Base-by-base conservation (phyloP, 37 sponge, comb jelly and placozoan genomes). In the Tethya wilhelma region DNA sequence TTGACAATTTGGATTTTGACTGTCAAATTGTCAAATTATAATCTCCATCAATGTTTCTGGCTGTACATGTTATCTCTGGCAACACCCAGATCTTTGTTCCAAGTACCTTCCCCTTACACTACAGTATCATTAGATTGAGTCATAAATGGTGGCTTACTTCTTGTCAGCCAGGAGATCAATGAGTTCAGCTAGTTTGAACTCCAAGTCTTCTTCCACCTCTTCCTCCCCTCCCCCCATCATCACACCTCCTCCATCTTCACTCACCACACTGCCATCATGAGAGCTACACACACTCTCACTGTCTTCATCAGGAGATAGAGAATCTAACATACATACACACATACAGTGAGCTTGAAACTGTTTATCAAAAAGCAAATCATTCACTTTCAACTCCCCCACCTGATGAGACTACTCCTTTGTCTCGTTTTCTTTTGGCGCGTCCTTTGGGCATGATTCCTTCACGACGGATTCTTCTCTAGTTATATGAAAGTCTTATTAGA, bases 281-380 rank as follows among this genome's bases (percentile, higher is more conserved):
- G 90, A 89, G 55, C 90, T 89, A 73, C 74, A 57, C 38, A 89
- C 84, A 66, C 90, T 89, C 59, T 79, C 84, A 56, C 74, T 84
- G 67, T 89, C 89, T 49, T 89, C 89, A 64, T 84, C 90, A 0
- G 74, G 75, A 19, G 78, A 71, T 22, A 44, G 71, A 19, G 84
- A 69, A 59, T 84, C 75, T 56, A 43, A 0, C 7, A 49, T 6
- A 19, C n/a, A 49, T 1, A 9, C 2, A 58, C 23, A 9, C 9
- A 19, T 19, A 9, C 53, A 49, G 14, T 49, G 9, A 19, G 9
- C 9, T 49, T 49, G 9, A 49, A 49, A 19, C 14, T 49, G 53
- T 49, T 19, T 49, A 49, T 14, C 9, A 49, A 49, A 19, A 49
- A 19, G 14, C 53, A 49, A 9, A 49, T 9, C 53, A 49, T 19